Evolutionary conservation across 2,888 invertebrate genomes (phyloP), one percentile per base, ranked within the genome.

Genomic region (Yponomeuta plumbellus): DNA sequence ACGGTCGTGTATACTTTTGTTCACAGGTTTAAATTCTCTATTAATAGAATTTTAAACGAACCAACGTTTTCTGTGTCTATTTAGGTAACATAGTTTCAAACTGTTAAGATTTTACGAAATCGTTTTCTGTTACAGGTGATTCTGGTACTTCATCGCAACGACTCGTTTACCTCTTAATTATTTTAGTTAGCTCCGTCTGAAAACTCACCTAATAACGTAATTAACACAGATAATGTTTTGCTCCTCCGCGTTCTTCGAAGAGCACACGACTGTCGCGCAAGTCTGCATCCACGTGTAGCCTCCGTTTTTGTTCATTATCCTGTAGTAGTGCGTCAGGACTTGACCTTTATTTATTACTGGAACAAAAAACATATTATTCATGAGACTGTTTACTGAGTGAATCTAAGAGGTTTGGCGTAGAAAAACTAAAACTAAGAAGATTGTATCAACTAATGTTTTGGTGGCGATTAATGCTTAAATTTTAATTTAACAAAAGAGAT

Each of bases 281-380:
- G 97, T 98, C 88, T 98, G 98, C 77, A 99, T 90, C 98, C 98
- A 99, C 66, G 98, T 97, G 90, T 96, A 99, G 52, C 99, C 99
- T 8, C 98, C 98, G 73, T 94, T 95, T 84, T 98, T 98, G 91
- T 98, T 98, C 96, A 99, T 97, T 79, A 99, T 90, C 77, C 98
- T 94, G 88, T 97, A 98, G 92, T 98, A 99, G 86, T 97, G 97
- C 20, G 98, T 98, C 83, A 98, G 92, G 68, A 98, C 98, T 91
- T 99, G 99, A 20, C 99, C 98, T 87, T 99, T 99, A 88, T 96
- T 95, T 80, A 98, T 96, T 88, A 98, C 98, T 98, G 92, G 21
- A 94, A 84, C 76, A 82, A 85, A 67, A 52, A 52, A 52, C 13
- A 13, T 17, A 17, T 52, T 17, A 13, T 52, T 52, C 4, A 34